Base-by-base conservation (phyloP, 2,888 invertebrate genomes). In the Drosophila monieri region DNA sequence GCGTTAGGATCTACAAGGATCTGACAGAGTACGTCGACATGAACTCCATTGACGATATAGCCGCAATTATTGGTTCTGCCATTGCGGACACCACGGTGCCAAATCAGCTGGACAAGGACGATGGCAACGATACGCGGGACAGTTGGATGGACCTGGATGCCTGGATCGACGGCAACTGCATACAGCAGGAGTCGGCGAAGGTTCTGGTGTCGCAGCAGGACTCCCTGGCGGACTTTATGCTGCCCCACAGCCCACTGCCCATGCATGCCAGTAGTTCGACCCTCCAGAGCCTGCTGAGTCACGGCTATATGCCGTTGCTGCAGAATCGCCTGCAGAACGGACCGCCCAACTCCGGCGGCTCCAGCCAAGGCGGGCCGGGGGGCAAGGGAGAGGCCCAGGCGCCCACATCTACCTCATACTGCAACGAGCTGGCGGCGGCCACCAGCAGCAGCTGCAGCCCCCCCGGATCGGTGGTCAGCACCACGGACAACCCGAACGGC, bases 91-190 rank as follows among this genome's bases (percentile, higher is more conserved):
- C 97, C 9, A 97, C 97, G 0, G 96, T 96, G 37, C 95, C 95
- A n/a, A 94, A 93, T 76, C 93, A 93, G 61, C 93, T 93, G 68
- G 93, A 94, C n/a, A 94, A 94, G 74, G 96, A 96, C 74, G 95
- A 95, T 55, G 95, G 95, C 0, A 92, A 93, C 88, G 95, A 94
- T 53, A 96, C 96, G 0, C 93, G 96, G 67, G 96, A 97, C 80
- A 95, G 95, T 78, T 97, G 97, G 97, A 96, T 96, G 94, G 97
- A 97, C 89, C 93, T 97, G 55, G 97, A 97, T 74, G 95, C 96
- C 61, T 97, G 96, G 96, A 96, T 97, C 78, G 95, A 96, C 68
- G 95, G 95, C 8, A 95, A 95, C 0, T 96, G 95, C 88, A 94
- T 94, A 61, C 95, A 95, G 74, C 94, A 94, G 76, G 94, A 94